These are phyloP conservation scores for Xanthorhoe spadicearia DNA, from an alignment of 2,888 invertebrate species.

Conservation along the genomic window DNA sequence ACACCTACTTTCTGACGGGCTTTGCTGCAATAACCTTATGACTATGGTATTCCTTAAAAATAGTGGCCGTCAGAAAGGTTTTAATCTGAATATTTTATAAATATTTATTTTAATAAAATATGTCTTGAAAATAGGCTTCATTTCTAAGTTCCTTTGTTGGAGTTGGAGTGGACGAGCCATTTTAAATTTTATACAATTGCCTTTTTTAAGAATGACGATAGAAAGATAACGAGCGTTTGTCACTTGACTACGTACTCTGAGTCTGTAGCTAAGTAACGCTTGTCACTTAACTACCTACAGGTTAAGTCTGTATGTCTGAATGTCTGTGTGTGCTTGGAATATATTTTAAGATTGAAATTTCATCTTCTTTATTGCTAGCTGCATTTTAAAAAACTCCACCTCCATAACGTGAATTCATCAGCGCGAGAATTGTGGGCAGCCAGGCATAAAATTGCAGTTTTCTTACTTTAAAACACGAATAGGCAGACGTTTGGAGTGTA, in stretches of 20 bases:
- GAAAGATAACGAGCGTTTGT: too few species aligned
- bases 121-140: too few species aligned
- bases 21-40: slow-evolving; percentile 23
- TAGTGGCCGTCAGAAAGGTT: neutral
- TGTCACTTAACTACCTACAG: too few species aligned
- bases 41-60: neutral
- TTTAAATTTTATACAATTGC: too few species aligned
- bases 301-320: too few species aligned
- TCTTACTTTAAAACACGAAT: slow-evolving; percentile 18
- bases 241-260: too few species aligned
- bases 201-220: too few species aligned
- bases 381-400: neutral
- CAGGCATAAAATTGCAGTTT: slow-evolving; percentile 33
- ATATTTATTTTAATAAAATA: too few species aligned
- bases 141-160: too few species aligned
- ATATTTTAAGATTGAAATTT: neutral
- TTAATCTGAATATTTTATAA: neutral
- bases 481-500: neutral
- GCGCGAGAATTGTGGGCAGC: slow-evolving; percentile 22
- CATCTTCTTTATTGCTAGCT: neutral
- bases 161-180: too few species aligned
- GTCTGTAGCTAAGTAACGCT: too few species aligned
- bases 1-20: slow-evolving; percentile 14
- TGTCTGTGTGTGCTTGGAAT: too few species aligned
- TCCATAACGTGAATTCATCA: slow-evolving; percentile 27